Evolutionary conservation across 2,888 invertebrate species (phyloP).

Genomic region (Eilema sororculum): DNA sequence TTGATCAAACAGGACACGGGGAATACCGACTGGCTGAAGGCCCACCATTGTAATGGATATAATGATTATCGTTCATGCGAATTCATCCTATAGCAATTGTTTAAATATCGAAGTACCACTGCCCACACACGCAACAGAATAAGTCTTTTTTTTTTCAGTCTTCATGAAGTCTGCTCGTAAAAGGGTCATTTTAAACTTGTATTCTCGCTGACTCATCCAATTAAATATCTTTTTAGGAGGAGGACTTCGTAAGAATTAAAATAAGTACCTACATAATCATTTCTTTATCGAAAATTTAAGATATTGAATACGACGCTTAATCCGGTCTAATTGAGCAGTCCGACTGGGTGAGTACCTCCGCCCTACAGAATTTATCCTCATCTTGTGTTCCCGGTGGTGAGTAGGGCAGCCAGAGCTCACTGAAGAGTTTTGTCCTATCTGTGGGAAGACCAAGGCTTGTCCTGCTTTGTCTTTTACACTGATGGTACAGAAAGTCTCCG

Average conservation of each 20-base stretch:
- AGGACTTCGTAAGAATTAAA: neutral
- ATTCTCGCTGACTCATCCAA: neutral
- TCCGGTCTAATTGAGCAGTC: no score
- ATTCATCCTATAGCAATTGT: neutral
- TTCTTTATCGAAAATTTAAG: neutral
- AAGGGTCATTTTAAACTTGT: neutral
- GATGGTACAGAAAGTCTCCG: no score
- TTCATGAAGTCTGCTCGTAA: neutral
- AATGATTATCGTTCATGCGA: neutral
- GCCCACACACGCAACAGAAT: neutral
- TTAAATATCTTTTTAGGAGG: neutral
- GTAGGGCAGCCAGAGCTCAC: no score
- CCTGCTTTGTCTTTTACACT: no score
- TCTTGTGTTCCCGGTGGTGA: no score
- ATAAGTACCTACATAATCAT: no score
- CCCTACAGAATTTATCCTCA: no score
- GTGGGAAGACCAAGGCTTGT: no score
- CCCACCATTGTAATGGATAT: constrained; percentile 8
- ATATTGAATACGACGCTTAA: no score
- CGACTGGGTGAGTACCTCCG: no score
- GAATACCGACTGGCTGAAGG: constrained; percentile 48
- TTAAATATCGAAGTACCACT: constrained; percentile 4
- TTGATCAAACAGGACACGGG: constrained; percentile 55
- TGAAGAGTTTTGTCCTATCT: no score
- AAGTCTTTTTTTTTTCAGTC: no score